phyloP scores from a whole-genome alignment of 2,113 vertebrate species.

The Gymnogyps californianus region DNA sequence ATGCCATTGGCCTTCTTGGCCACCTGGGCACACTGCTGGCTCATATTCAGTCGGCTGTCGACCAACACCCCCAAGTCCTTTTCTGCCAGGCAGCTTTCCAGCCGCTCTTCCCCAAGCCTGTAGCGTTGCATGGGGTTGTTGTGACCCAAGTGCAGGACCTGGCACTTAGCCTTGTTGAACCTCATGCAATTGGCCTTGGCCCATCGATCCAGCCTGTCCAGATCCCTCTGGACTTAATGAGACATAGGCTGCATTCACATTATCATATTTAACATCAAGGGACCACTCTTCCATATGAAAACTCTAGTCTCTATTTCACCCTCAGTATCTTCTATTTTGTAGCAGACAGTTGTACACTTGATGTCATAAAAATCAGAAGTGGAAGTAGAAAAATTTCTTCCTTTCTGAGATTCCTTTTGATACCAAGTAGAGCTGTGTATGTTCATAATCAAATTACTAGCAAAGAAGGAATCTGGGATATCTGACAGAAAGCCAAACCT shows the following conservation, averaged over 20 bases:
- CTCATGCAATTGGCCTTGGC: neutral
- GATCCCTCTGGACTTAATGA: neutral
- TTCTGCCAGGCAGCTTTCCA: neutral
- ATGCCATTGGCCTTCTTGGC: neutral
- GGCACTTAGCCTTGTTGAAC: no score
- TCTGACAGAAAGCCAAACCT: neutral
- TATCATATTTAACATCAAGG: neutral
- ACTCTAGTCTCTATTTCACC: neutral
- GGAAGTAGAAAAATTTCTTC: neutral
- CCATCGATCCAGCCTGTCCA: neutral
- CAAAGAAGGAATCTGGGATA: neutral
- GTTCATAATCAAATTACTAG: neutral
- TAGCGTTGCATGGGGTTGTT: rapidly evolving
- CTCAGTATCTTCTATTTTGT: neutral
- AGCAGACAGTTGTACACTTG: neutral
- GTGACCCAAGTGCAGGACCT: neutral
- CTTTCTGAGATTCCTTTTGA: neutral
- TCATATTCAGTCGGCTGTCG: rapidly evolving
- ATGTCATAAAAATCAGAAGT: neutral
- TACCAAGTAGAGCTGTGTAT: neutral
- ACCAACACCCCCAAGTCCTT: rapidly evolving
- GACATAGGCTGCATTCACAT: neutral
- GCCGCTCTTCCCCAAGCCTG: no score
- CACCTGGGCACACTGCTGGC: neutral
- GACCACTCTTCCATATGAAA: neutral